Evolutionary conservation across 2,113 vertebrate species (phyloP).

Genomic region (Laticauda laticaudata): DNA sequence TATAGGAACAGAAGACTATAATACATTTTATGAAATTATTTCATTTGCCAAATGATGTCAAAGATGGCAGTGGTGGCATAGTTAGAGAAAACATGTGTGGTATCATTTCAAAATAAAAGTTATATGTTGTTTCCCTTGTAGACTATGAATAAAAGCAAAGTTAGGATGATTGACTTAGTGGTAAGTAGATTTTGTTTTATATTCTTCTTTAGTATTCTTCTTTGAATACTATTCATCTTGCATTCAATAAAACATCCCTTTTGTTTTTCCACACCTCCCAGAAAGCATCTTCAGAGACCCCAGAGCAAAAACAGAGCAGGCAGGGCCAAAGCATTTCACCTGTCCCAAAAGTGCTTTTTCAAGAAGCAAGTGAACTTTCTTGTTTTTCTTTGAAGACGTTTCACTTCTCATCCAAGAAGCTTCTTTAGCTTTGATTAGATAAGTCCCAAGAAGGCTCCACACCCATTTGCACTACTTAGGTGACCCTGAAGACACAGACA

Average conservation of each 20-base stretch:
- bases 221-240: background rate
- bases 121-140: background rate
- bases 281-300: background rate
- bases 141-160: background rate
- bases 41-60: background rate
- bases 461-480: background rate
- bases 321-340: background rate
- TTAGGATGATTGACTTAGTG: accelerated
- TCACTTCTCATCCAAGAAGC: background rate
- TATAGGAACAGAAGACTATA: background rate
- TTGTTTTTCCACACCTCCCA: background rate
- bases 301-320: background rate
- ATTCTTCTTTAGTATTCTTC: background rate
- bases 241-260: background rate
- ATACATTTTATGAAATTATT: background rate
- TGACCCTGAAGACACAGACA: background rate
- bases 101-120: background rate
- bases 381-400: background rate
- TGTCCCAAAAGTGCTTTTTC: background rate
- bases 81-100: background rate
- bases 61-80: background rate
- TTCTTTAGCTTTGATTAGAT: background rate
- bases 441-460: background rate
- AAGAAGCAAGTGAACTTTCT: background rate
- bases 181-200: background rate